These are phyloP conservation scores for Phrynocephalus versicolor DNA, from an alignment of 2,113 vertebrate genomes.

Conservation along the genomic window DNA sequence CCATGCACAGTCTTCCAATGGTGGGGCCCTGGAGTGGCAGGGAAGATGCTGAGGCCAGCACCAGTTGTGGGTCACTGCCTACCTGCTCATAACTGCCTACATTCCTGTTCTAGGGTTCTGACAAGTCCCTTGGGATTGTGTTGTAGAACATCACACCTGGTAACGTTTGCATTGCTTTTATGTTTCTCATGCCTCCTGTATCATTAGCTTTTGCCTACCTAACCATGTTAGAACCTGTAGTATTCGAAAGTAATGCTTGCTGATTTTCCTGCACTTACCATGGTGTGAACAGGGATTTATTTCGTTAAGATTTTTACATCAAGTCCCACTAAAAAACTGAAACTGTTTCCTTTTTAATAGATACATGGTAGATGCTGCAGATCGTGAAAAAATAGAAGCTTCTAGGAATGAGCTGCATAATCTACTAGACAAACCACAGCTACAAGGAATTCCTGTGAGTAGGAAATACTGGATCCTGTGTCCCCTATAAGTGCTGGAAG, in stretches of 20 bases:
- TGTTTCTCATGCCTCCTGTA: not conserved
- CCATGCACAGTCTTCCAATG: too few species aligned
- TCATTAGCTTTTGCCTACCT: not conserved
- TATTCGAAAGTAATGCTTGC: too few species aligned
- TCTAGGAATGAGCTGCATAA: constrained; percentile 98
- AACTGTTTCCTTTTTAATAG: constrained; percentile 70
- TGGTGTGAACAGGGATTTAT: not conserved
- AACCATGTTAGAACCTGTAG: not conserved
- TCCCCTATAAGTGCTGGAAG: too few species aligned
- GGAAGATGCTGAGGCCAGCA: too few species aligned
- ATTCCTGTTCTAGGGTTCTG: too few species aligned
- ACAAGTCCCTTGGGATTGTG: too few species aligned
- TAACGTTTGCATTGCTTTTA: not conserved
- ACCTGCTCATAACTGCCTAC: too few species aligned
- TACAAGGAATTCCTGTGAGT: constrained; percentile 99
- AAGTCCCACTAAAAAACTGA: not conserved
- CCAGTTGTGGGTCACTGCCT: too few species aligned
- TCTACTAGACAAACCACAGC: constrained; percentile 96
- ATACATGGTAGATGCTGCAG: constrained; percentile 99
- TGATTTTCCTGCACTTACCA: not conserved
- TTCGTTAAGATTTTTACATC: not conserved
- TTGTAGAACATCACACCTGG: not conserved
- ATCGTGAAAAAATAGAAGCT: constrained; percentile 96
- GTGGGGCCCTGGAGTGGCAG: too few species aligned
- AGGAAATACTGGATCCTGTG: not conserved